phyloP scores from a whole-genome alignment of 2,888 invertebrate genomes.

The Drosophila algonquin region DNA sequence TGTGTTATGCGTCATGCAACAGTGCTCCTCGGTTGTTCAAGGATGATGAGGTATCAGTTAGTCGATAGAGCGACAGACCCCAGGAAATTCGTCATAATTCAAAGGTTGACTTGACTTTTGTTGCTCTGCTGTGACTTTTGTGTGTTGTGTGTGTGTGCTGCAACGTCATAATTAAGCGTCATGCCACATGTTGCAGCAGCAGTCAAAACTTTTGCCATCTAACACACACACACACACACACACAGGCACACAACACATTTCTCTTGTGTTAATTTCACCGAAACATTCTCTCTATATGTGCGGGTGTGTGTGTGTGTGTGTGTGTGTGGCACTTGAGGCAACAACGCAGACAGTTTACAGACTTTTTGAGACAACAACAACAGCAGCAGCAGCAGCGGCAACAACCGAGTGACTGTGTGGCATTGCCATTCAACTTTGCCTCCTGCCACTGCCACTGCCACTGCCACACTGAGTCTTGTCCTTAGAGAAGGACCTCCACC shows the following conservation, averaged over 20 bases:
- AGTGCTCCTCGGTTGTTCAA: too few species aligned
- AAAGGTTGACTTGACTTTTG: conserved; percentile 61
- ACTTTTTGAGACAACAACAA: conserved; percentile 54
- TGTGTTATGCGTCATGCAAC: too few species aligned
- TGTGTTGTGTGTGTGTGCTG: neutral
- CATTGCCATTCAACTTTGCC: conserved; percentile 37
- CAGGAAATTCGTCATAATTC: conserved; percentile 45
- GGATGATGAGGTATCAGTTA: neutral
- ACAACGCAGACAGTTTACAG: conserved; percentile 70
- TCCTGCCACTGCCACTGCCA: neutral
- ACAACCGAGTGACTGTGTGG: conserved; percentile 25
- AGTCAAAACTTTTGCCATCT: conserved; percentile 57
- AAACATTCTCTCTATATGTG: conserved; percentile 24
- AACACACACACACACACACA: conserved; percentile 34
- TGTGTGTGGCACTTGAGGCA: conserved; percentile 62
- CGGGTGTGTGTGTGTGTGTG: conserved; percentile 46
- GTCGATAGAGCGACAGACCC: neutral
- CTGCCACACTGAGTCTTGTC: conserved; percentile 1
- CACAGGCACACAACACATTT: conserved; percentile 4
- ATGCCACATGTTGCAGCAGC: conserved; percentile 67
- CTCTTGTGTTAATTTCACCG: conserved; percentile 36
- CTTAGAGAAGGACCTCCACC: neutral
- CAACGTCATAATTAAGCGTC: conserved; percentile 68
- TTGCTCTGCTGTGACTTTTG: conserved; percentile 51
- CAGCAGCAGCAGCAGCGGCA: conserved; percentile 4